A percentile compares a stretch with the other conserved stretches of the same genome.
Evolutionary conservation across 2,888 invertebrate species (phyloP).

Genomic region (Eupithecia subfuscata): DNA sequence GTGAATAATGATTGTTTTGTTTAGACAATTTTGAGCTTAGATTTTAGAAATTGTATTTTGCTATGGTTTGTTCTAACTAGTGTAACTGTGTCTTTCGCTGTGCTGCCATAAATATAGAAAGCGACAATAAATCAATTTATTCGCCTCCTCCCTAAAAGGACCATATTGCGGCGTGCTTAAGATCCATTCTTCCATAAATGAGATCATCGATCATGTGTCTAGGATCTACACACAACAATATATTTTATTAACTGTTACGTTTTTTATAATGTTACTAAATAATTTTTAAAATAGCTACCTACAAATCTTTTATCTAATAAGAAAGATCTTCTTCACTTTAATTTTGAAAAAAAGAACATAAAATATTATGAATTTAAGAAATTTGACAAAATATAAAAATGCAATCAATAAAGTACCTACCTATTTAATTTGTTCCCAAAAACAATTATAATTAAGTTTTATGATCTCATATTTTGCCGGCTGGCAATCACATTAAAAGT

Average conservation of each 20-base stretch:
- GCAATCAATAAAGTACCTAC: not conserved
- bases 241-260: too few species aligned
- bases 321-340: too few species aligned
- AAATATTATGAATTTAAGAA: not conserved
- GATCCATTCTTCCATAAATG: not conserved
- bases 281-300: too few species aligned
- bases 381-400: not conserved
- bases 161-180: not conserved
- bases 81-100: not conserved
- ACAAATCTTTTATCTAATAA: too few species aligned
- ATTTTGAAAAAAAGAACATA: not conserved
- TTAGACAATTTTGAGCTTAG: too few species aligned
- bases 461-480: not conserved
- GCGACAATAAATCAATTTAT: not conserved
- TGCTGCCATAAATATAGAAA: not conserved
- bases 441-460: not conserved
- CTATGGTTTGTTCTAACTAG: not conserved
- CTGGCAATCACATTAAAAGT: constrained; percentile 8
- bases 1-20: too few species aligned
- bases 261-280: too few species aligned
- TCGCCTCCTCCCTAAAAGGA: not conserved
- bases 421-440: not conserved
- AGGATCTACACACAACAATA: not conserved
- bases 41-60: too few species aligned
- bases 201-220: not conserved